Conservation (phyloP, 1,140 invertebrate genomes). For the Brachionus plicatilis region DNA sequence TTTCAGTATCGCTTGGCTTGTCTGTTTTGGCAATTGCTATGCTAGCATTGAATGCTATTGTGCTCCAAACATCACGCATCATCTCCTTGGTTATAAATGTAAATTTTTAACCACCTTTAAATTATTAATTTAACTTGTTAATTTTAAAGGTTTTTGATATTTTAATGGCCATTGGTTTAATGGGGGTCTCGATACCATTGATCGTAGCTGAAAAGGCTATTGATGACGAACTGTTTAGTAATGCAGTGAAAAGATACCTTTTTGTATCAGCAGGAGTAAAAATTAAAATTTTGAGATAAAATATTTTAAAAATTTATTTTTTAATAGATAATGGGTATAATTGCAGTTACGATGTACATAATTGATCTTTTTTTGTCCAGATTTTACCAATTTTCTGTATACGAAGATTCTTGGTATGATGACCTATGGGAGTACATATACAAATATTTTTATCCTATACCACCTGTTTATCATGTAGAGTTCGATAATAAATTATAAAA, state of each 20-base stretch:
- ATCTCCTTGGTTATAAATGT: conserved; percentile 11
- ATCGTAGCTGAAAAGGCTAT: background rate
- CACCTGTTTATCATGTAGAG: background rate
- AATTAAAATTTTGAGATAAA: background rate
- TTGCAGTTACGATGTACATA: background rate
- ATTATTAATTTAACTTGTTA: background rate
- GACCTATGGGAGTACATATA: conserved; percentile 20
- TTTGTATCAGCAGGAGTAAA: background rate
- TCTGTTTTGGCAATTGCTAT: background rate
- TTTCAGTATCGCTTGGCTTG: background rate
- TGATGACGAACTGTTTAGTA: background rate
- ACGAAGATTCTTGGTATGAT: conserved; percentile 22
- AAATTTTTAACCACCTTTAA: background rate
- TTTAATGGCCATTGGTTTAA: background rate
- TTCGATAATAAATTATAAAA: background rate
- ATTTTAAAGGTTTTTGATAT: conserved; percentile 13
- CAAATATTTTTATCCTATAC: conserved; percentile 5
- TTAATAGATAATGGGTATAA: background rate
- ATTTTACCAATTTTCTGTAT: conserved; percentile 24
- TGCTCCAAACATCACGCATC: background rate
- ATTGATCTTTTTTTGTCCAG: conserved; percentile 4
- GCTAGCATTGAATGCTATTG: background rate
- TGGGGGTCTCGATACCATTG: background rate
- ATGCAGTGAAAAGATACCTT: background rate
- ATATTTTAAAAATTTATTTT: background rate